These are phyloP conservation scores for Premnoplex brunnescens DNA, from an alignment of 2,797 vertebrate species.

Conservation along the genomic window DNA sequence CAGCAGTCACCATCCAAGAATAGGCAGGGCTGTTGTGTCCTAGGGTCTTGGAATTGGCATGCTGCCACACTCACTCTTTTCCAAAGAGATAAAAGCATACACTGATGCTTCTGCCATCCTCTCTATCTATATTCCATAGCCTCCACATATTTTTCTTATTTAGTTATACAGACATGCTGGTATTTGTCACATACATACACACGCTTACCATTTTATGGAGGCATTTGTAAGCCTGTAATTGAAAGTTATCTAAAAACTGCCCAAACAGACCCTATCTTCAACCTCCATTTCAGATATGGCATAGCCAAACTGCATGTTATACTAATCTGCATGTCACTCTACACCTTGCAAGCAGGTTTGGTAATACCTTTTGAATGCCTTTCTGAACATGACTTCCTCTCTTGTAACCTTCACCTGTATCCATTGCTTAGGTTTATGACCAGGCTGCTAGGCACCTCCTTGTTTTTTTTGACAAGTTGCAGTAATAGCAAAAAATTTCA, in stretches of 20 bases:
- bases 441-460: neutral
- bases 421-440: neutral
- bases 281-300: neutral
- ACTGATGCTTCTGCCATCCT: neutral
- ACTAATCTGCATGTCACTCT: neutral
- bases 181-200: neutral
- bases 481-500: conserved; percentile 49
- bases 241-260: neutral
- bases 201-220: neutral
- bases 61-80: neutral
- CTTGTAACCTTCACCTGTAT: neutral
- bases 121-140: neutral
- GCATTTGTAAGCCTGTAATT: neutral
- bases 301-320: neutral
- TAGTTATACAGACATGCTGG: neutral
- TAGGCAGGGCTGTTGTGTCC: neutral
- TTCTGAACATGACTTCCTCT: neutral
- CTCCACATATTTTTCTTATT: neutral
- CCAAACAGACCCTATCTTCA: neutral
- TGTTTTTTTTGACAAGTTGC: conserved; percentile 4
- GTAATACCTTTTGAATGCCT: neutral
- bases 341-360: neutral
- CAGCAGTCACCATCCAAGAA: neutral
- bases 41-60: neutral
- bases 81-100: neutral